Evolutionary conservation across 2,888 invertebrate genomes (phyloP), one percentile per base, ranked within the genome.

Genomic region (Pseudococcus jackbeardsleyi): DNA sequence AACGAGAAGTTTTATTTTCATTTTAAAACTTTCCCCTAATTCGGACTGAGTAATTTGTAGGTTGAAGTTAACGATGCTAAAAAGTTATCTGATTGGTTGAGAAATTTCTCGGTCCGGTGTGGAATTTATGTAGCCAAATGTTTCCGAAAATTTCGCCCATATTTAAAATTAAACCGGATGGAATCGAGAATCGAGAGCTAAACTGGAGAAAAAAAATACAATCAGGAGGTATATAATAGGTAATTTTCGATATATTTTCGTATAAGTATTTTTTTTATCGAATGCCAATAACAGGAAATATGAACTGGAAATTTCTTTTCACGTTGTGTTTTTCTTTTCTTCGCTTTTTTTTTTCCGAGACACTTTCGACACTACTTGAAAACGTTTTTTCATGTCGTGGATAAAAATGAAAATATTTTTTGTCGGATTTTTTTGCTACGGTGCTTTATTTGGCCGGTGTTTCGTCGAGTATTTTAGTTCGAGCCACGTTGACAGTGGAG

Each of bases 1-100:
- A 77, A 39, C 77, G 15, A 39, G n/a, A 77, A 77, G 77, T 77
- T 77, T 77, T 42, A 77, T 77, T 77, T 77, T 77, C 42, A 39
- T 77, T 22, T 22, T 77, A 77, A 77, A 77, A 77, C 17, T 77
- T 77, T 77, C 42, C 77, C 33, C n/a, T 77, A 77, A 77, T 77
- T 77, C 39, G 39, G 77, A 54, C 54, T 42, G n/a, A n/a, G n/a
- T 77, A n/a, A 42, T 77, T 26, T 42, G 39, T 42, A 77, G 42
- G 77, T 77, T 77, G 12, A n/a, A 54, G 54, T 54, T 54, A 54
- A 77, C 77, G 77, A 77, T 77, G 39, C 77, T 77, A 39, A 39
- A 77, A 39, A 77, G 19, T 77, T 77, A 39, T 26, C 77, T 77
- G 77, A 54, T 77, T n/a, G 39, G 11, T n/a, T 26, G 68, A 9